Percentiles rank a stretch among this genome's conserved stretches.
These are phyloP conservation scores for Drosophila rellima DNA, from an alignment of 2,888 invertebrate species.

Conservation along the genomic window DNA sequence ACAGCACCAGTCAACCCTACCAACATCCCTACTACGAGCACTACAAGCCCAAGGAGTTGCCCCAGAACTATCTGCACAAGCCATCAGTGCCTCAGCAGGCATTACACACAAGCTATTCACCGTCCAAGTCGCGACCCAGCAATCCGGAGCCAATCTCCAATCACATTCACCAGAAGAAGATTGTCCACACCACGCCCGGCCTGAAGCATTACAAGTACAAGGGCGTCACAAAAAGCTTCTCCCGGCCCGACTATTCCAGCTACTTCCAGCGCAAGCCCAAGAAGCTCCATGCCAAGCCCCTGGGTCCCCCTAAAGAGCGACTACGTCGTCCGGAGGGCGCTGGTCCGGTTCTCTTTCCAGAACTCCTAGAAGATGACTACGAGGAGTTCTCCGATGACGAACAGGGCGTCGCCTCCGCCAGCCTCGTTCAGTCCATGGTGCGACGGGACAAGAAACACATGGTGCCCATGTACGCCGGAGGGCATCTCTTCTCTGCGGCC, in stretches of 20 bases:
- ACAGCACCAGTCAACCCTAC: constrained; percentile 51
- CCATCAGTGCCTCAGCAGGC: constrained; percentile 44
- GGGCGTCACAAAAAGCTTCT: constrained; percentile 53
- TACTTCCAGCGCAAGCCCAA: constrained; percentile 83
- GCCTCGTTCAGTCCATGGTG: constrained; percentile 84
- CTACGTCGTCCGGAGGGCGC: constrained; percentile 39
- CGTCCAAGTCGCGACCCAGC: constrained; percentile 69
- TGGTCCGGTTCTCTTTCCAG: constrained; percentile 71
- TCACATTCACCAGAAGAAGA: constrained; percentile 81
- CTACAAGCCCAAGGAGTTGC: constrained; percentile 62
- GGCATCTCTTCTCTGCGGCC: constrained; percentile 49
- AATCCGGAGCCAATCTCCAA: constrained; percentile 78
- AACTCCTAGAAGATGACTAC: constrained; percentile 60
- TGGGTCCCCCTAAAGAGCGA: constrained; percentile 18
- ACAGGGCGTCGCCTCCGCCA: constrained; percentile 82
- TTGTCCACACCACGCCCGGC: constrained; percentile 86
- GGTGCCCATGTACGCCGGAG: constrained; percentile 83
- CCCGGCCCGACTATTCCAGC: constrained; percentile 79
- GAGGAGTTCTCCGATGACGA: constrained; percentile 64
- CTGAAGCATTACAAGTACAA: constrained; percentile 85
- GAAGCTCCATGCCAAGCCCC: constrained; percentile 51
- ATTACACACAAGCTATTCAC: constrained; percentile 71
- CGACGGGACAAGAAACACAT: constrained; percentile 83
- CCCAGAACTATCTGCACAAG: constrained; percentile 66
- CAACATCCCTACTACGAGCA: constrained; percentile 71